Evolutionary conservation across 2,888 invertebrate genomes (phyloP).

Genomic region (Trachelus troglodyta): DNA sequence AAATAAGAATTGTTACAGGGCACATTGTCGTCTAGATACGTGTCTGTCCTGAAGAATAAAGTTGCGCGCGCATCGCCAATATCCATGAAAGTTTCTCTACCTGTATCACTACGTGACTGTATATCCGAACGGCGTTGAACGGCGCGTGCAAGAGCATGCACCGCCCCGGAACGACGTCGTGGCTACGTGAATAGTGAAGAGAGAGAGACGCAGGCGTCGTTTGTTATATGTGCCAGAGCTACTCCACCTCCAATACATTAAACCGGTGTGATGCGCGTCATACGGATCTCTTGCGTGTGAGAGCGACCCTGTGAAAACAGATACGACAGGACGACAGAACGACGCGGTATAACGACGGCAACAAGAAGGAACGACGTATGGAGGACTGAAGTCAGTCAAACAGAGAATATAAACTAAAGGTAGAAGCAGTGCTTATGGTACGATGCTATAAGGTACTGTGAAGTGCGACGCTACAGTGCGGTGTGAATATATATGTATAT

Average conservation of each 20-base stretch:
- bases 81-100: conserved; percentile 16
- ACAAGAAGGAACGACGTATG: not conserved
- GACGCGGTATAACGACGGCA: not conserved
- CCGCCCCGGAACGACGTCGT: conserved; percentile 10
- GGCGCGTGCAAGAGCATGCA: conserved; percentile 26
- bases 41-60: conserved; percentile 12
- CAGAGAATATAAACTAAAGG: not conserved
- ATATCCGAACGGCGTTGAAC: conserved; percentile 15
- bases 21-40: conserved; percentile 9
- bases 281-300: not conserved
- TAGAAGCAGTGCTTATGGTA: not conserved
- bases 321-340: not conserved
- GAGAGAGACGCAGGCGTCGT: conserved; percentile 17
- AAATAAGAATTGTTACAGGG: not conserved
- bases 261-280: not conserved
- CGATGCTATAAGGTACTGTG: not conserved
- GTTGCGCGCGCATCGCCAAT: conserved; percentile 24
- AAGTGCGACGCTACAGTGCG: not conserved
- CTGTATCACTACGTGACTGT: conserved; percentile 12
- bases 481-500: not conserved
- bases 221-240: not conserved
- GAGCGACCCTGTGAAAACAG: not conserved
- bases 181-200: not conserved
- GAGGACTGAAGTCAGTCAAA: not conserved
- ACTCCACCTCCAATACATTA: not conserved